These are phyloP conservation scores for Phymastichus coffea DNA, from an alignment of 1,140 invertebrate species.

Conservation along the genomic window DNA sequence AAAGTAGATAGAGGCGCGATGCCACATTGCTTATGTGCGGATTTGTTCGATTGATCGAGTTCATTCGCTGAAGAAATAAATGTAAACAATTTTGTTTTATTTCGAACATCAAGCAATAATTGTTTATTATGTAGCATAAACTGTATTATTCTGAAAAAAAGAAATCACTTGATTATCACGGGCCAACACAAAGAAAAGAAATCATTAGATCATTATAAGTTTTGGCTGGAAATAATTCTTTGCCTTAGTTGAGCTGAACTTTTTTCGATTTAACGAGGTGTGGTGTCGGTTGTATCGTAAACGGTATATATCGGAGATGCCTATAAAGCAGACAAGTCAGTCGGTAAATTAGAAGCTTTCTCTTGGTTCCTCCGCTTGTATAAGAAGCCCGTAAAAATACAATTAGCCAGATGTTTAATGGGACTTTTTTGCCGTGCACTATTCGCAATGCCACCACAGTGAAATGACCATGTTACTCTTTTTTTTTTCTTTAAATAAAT, in stretches of 20 bases:
- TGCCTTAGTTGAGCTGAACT: too few species aligned
- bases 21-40: too few species aligned
- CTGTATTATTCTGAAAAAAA: too few species aligned
- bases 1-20: not conserved
- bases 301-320: conserved; percentile 40
- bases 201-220: too few species aligned
- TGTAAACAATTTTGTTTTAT: too few species aligned
- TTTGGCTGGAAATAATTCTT: too few species aligned
- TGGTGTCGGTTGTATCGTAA: conserved; percentile 50
- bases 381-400: conserved; percentile 50
- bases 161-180: too few species aligned
- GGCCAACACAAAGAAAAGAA: too few species aligned
- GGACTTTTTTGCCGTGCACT: conserved; percentile 24
- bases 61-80: too few species aligned
- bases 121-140: too few species aligned
- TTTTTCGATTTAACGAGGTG: conserved; percentile 51
- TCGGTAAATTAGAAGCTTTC: conserved; percentile 48
- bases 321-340: conserved; percentile 50
- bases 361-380: conserved; percentile 28
- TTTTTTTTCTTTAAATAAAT: too few species aligned
- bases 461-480: not conserved
- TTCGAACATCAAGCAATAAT: too few species aligned
- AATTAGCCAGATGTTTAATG: conserved; percentile 50
- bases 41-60: conserved; percentile 4
- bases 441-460: conserved; percentile 6